Conservation (phyloP, 2,888 invertebrate genomes). For the Labia minor region DNA sequence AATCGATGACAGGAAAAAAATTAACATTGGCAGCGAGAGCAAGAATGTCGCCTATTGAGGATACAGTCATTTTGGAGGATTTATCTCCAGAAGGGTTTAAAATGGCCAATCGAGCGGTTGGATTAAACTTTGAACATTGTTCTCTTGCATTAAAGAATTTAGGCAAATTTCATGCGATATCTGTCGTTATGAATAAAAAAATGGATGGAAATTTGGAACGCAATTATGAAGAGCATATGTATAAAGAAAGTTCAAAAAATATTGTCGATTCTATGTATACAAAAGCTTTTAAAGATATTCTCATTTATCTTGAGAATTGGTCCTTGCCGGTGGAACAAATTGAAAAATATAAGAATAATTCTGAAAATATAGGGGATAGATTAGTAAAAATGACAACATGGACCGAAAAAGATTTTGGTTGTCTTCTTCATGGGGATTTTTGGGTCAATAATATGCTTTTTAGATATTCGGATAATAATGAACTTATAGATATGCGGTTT, state of each 20-base stretch:
- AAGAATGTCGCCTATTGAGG: neutral
- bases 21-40: conserved; percentile 3
- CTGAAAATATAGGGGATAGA: neutral
- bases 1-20: neutral
- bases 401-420: neutral
- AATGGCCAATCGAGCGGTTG: conserved; percentile 19
- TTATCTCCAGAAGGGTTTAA: conserved; percentile 19
- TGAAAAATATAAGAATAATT: neutral
- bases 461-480: conserved; percentile 14
- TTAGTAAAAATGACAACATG: neutral
- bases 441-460: conserved; percentile 25
- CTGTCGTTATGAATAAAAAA: conserved; percentile 17
- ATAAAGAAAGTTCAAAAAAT: neutral
- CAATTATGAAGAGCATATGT: neutral
- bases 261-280: neutral
- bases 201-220: neutral
- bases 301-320: too few species aligned
- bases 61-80: conserved; percentile 22
- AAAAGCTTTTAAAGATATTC: neutral
- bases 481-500: conserved; percentile 14
- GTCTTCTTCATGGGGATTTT: conserved; percentile 19
- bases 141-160: conserved; percentile 18
- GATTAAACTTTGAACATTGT: conserved; percentile 22
- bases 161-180: conserved; percentile 24
- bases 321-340: neutral